Evolutionary conservation across 1,140 invertebrate species (phyloP).

Genomic region (Galendromus occidentalis): DNA sequence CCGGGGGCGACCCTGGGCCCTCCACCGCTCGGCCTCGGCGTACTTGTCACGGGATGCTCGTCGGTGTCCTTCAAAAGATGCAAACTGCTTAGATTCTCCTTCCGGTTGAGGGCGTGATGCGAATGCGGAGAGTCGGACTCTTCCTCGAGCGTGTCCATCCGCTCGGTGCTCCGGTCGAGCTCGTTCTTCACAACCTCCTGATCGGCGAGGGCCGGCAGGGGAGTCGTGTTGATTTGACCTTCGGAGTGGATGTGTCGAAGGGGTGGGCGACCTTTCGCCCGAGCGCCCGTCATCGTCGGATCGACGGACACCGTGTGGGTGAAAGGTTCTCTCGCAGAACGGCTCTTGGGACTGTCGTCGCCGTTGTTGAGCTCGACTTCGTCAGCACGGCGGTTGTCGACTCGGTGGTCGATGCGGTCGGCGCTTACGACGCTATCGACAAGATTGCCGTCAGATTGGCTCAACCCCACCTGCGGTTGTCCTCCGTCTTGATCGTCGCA

Average conservation of each 20-base stretch:
- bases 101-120: not conserved
- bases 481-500: not conserved
- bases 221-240: not conserved
- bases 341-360: not conserved
- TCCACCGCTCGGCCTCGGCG: constrained; percentile 7
- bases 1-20: not conserved
- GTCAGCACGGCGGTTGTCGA: not conserved
- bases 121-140: constrained; percentile 1
- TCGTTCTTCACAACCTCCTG: constrained; percentile 7
- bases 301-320: not conserved
- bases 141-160: constrained; percentile 7
- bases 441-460: constrained; percentile 1
- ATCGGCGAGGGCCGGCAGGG: not conserved
- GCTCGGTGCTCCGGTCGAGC: not conserved
- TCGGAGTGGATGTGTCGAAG: not conserved
- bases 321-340: not conserved
- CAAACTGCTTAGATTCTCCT: constrained; percentile 10
- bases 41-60: constrained; percentile 5
- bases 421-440: too few species aligned
- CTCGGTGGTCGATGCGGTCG: too few species aligned
- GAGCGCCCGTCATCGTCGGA: not conserved
- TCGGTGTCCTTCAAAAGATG: constrained; percentile 9
- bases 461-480: not conserved
- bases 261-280: not conserved
- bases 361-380: not conserved